phyloP scores from a whole-genome alignment of 2,888 invertebrate species.

The Phengaris alcon region DNA sequence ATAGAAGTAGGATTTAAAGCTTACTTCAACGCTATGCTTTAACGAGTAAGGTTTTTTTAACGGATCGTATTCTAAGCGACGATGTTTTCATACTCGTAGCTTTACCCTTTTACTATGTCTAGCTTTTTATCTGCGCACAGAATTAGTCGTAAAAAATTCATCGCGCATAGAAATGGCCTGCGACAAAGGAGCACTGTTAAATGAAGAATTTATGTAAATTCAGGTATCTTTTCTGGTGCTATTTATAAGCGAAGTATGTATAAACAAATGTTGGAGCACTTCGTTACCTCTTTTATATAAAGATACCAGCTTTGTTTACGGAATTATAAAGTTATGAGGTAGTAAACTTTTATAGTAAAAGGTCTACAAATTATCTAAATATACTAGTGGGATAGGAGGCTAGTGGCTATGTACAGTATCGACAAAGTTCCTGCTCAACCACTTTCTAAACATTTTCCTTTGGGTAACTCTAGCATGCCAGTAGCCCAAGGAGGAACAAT shows the following conservation, averaged over 20 bases:
- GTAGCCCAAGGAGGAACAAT: no score
- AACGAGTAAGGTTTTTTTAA: background rate
- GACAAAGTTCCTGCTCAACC: no score
- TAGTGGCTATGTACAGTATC: no score
- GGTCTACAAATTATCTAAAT: background rate
- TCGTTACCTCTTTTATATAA: background rate
- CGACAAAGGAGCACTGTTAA: conserved; percentile 8
- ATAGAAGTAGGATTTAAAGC: background rate
- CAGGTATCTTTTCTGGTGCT: background rate
- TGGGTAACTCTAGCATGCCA: no score
- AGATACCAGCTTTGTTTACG: background rate
- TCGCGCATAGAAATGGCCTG: background rate
- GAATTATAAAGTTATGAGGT: background rate
- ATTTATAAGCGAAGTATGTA: background rate
- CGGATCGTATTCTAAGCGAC: background rate
- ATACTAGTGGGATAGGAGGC: no score
- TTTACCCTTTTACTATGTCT: background rate
- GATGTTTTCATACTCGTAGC: background rate
- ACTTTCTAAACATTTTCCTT: no score
- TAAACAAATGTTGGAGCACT: background rate
- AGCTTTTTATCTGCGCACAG: background rate
- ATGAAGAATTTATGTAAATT: conserved; percentile 18
- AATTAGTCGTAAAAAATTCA: background rate
- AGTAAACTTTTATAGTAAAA: background rate
- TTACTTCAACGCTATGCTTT: background rate